These are phyloP conservation scores for Deroplatys truncata DNA, from an alignment of 2,888 invertebrate species.

Conservation along the genomic window DNA sequence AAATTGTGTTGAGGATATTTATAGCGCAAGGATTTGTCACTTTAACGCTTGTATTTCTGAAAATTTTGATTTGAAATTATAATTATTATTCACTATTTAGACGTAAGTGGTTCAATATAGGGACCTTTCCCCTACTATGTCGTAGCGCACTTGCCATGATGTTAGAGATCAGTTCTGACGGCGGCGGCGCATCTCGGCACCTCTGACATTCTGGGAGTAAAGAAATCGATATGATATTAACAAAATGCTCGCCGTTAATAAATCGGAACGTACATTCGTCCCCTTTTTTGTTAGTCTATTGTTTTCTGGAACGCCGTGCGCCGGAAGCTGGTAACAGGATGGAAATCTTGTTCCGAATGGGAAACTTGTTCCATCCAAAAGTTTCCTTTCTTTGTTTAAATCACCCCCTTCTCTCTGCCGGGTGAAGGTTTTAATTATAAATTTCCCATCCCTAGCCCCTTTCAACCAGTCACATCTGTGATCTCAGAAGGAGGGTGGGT, in stretches of 20 bases:
- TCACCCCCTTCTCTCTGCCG: not conserved
- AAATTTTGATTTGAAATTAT: no score
- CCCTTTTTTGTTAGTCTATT: not conserved
- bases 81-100: no score
- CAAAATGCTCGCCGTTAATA: not conserved
- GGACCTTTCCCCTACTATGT: no score
- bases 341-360: not conserved
- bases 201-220: no score
- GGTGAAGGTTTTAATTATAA: constrained; percentile 8
- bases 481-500: not conserved
- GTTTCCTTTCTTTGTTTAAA: not conserved
- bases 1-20: no score
- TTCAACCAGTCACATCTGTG: not conserved
- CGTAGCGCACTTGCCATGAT: no score
- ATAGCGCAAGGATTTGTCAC: no score
- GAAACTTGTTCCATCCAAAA: not conserved
- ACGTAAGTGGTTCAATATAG: no score
- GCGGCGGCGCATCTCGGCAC: no score
- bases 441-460: not conserved
- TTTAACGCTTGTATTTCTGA: no score
- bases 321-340: not conserved
- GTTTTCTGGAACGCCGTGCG: not conserved
- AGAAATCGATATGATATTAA: no score
- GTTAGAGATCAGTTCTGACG: no score
- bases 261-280: not conserved